phyloP scores from a whole-genome alignment of 1,140 invertebrate species.

The Triops longicaudatus region DNA sequence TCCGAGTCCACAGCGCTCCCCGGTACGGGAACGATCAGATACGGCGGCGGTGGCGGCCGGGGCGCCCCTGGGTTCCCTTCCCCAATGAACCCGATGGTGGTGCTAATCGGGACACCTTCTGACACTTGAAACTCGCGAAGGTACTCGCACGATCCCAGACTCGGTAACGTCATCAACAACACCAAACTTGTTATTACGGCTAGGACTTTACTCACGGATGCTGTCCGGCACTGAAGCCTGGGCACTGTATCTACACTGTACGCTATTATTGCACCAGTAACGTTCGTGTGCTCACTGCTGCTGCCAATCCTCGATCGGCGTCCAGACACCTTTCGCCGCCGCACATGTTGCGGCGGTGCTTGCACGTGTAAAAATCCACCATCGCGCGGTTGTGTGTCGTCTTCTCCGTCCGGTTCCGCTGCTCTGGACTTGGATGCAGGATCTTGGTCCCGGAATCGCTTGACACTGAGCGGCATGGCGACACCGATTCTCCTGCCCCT shows the following conservation, averaged over 20 bases:
- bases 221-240: background rate
- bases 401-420: background rate
- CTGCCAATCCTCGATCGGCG: background rate
- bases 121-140: slow-evolving; percentile 73
- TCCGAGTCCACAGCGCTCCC: slow-evolving; percentile 80
- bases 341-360: slow-evolving; percentile 1
- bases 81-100: slow-evolving; percentile 75
- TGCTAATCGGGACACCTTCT: slow-evolving; percentile 75
- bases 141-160: slow-evolving; percentile 35
- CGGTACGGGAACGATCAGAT: slow-evolving; percentile 77
- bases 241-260: background rate
- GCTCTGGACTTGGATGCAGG: background rate
- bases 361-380: background rate
- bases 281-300: background rate
- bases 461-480: slow-evolving; percentile 1
- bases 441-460: slow-evolving; percentile 2
- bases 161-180: background rate
- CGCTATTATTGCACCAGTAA: background rate
- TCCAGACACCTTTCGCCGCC: background rate
- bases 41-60: slow-evolving; percentile 49
- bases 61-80: slow-evolving; percentile 49
- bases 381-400: background rate
- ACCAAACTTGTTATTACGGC: background rate
- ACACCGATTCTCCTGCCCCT: background rate
- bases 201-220: background rate